phyloP scores from a whole-genome alignment of 1,140 invertebrate species.

The Drosophila athabasca region DNA sequence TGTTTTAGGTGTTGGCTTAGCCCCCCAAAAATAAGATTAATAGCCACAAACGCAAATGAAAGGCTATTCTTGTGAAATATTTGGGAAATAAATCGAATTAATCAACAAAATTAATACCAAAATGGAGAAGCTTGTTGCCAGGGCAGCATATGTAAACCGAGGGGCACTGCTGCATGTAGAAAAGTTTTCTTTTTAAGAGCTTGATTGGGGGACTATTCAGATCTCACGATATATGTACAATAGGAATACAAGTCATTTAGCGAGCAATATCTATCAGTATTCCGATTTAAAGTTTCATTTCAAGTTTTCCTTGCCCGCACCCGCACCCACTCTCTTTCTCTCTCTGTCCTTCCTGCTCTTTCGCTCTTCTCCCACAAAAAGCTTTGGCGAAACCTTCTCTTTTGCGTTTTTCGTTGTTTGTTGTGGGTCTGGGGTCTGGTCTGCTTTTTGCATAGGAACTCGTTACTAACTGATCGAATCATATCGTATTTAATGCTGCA shows the following conservation, averaged over 20 bases:
- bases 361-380: background rate
- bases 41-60: slow-evolving; percentile 16
- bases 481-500: slow-evolving; percentile 38
- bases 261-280: too few relatives aligned
- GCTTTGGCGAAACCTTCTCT: slow-evolving; percentile 2
- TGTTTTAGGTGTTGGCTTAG: slow-evolving; percentile 24
- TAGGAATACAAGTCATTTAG: too few relatives aligned
- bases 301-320: background rate
- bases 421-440: slow-evolving; percentile 1
- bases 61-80: slow-evolving; percentile 16
- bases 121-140: background rate
- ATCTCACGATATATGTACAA: too few relatives aligned
- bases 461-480: slow-evolving; percentile 37
- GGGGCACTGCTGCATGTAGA: too few relatives aligned
- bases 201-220: too few relatives aligned
- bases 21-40: slow-evolving; percentile 38
- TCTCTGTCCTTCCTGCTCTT: slow-evolving; percentile 1
- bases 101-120: slow-evolving; percentile 14
- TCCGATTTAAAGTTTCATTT: too few relatives aligned
- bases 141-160: too few relatives aligned
- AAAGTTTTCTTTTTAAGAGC: too few relatives aligned
- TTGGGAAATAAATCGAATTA: slow-evolving; percentile 12
- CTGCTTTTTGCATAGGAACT: slow-evolving; percentile 21
- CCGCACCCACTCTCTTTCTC: slow-evolving; percentile 22
- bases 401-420: slow-evolving; percentile 17